Conservation (phyloP, 2,797 vertebrate species). For the Xenopus petersii region DNA sequence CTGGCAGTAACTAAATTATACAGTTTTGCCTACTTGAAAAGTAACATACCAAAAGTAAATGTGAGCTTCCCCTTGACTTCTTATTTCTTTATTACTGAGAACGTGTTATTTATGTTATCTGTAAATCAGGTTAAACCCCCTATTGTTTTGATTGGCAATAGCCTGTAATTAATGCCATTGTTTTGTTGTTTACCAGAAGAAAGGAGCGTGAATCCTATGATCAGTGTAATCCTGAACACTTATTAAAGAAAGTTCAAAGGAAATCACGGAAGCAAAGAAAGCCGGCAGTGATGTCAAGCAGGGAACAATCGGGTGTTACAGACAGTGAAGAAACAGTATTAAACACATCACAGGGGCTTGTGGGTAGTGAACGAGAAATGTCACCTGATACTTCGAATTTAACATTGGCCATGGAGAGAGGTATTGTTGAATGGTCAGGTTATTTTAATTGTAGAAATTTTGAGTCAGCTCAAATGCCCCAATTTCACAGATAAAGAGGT, state of each 20-base stretch:
- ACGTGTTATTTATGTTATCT: too few relatives aligned
- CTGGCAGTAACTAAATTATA: too few relatives aligned
- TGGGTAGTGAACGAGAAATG: background rate
- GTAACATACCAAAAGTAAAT: too few relatives aligned
- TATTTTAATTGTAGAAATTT: too few relatives aligned
- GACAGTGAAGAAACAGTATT: conserved; percentile 4
- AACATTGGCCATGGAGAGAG: background rate
- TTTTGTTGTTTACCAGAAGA: conserved; percentile 50
- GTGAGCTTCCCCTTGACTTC: too few relatives aligned
- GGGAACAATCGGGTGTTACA: background rate
- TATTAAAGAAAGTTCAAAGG: conserved; percentile 43
- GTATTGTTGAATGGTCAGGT: background rate
- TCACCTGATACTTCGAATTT: background rate
- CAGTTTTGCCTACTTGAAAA: too few relatives aligned
- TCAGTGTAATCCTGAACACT: conserved; percentile 19
- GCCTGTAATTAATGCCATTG: background rate
- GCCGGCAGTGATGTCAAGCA: background rate
- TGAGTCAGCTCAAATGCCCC: too few relatives aligned
- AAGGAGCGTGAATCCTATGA: conserved; percentile 30
- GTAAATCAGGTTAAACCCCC: background rate
- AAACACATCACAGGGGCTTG: background rate
- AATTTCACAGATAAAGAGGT: too few relatives aligned
- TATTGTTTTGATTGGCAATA: background rate
- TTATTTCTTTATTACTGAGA: too few relatives aligned
- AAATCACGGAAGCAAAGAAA: conserved; percentile 16